Evolutionary conservation across 2,113 vertebrate species (phyloP).

Genomic region (Dasypus novemcinctus): DNA sequence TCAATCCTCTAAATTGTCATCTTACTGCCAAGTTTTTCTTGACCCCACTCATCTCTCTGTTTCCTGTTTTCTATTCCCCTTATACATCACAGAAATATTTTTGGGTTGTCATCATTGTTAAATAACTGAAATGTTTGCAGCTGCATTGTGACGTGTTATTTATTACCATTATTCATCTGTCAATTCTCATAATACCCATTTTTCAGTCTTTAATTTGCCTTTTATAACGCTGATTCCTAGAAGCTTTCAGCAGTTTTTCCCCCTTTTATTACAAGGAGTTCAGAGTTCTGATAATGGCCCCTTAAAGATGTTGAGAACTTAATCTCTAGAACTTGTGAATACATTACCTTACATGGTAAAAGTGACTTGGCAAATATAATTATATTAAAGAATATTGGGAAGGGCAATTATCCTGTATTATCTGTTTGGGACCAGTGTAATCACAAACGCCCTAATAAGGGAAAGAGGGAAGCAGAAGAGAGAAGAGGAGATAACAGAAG

Average conservation of each 20-base stretch:
- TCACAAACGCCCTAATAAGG: neutral
- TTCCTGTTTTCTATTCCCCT: slow-evolving; percentile 8
- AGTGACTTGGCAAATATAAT: neutral
- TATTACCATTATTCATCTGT: neutral
- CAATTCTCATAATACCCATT: slow-evolving; percentile 21
- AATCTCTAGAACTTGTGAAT: neutral
- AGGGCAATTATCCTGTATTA: neutral
- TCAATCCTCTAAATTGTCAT: neutral
- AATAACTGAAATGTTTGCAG: neutral
- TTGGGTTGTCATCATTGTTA: neutral
- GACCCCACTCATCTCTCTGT: slow-evolving; percentile 25
- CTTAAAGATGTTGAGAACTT: neutral
- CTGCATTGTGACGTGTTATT: slow-evolving; percentile 8
- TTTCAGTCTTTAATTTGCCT: slow-evolving; percentile 37
- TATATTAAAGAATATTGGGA: neutral
- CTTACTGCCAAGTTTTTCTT: neutral
- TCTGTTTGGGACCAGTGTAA: neutral
- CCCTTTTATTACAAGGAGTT: neutral
- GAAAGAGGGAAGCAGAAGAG: neutral
- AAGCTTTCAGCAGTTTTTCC: neutral
- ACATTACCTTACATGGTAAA: neutral
- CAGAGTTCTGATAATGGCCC: neutral
- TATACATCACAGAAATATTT: neutral
- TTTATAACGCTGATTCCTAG: slow-evolving; percentile 19
- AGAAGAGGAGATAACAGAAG: neutral